A percentile compares a stretch with the other conserved stretches of the same genome.
phyloP scores from a whole-genome alignment of 2,113 vertebrate species.

The Buteo buteo region DNA sequence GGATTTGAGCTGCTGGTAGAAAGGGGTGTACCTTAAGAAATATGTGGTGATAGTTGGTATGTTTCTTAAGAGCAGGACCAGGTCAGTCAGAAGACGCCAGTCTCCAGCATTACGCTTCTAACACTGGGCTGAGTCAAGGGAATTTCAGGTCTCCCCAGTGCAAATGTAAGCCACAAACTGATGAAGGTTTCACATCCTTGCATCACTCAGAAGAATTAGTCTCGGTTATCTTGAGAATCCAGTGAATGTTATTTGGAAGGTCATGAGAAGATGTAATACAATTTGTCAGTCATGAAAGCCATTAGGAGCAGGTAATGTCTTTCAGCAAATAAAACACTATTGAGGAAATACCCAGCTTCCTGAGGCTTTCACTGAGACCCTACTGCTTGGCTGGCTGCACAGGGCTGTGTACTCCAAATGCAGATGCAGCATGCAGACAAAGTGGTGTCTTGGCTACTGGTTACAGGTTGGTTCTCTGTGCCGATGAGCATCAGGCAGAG shows the following conservation, averaged over 20 bases:
- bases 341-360: neutral
- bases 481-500: neutral
- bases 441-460: neutral
- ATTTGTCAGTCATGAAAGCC: neutral
- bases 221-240: neutral
- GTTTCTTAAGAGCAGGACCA: neutral
- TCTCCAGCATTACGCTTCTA: neutral
- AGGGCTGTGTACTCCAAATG: neutral
- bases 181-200: conserved; percentile 25
- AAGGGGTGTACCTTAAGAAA: neutral
- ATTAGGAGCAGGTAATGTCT: neutral
- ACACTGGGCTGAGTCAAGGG: neutral
- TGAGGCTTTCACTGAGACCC: neutral
- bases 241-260: neutral
- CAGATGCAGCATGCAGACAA: neutral
- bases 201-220: neutral
- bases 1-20: neutral
- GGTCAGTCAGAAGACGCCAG: neutral
- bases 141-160: neutral
- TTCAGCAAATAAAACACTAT: neutral
- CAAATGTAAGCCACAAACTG: neutral
- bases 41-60: rapidly evolving
- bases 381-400: neutral
- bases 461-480: neutral
- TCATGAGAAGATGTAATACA: neutral